Conservation (phyloP, 2,888 invertebrate species). For the Oligia strigilis region DNA sequence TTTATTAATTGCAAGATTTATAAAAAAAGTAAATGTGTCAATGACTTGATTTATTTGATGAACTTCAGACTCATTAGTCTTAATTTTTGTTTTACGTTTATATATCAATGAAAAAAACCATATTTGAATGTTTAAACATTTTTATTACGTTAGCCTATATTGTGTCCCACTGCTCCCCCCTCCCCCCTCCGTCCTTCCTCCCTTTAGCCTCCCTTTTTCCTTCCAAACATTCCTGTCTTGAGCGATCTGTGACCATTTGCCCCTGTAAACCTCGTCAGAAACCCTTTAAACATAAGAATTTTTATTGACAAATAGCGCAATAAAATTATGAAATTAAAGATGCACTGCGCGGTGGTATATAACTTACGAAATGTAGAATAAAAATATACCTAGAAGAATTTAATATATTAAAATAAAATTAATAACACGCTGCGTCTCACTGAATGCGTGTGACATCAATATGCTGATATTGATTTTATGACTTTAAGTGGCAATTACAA, state of each 20-base stretch:
- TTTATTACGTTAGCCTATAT: not conserved
- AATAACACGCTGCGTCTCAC: constrained; percentile 74
- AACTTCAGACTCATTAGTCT: not conserved
- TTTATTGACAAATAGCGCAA: constrained; percentile 53
- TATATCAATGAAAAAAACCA: not conserved
- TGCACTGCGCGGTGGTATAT: constrained; percentile 39
- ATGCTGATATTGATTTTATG: constrained; percentile 79
- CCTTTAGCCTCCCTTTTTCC: too few relatives aligned
- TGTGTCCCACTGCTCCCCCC: too few relatives aligned
- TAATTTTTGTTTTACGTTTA: not conserved
- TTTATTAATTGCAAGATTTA: constrained; percentile 56
- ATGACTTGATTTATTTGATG: constrained; percentile 17
- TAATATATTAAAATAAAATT: constrained; percentile 72
- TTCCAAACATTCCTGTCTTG: too few relatives aligned
- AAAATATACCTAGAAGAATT: constrained; percentile 39
- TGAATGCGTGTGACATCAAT: constrained; percentile 73
- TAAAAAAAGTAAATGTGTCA: constrained; percentile 22
- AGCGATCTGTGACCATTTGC: not conserved
- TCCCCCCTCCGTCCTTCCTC: too few relatives aligned
- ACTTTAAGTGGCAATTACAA: constrained; percentile 76
- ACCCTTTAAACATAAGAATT: constrained; percentile 27
- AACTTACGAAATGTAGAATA: constrained; percentile 38
- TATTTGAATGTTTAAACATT: not conserved
- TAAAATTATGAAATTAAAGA: constrained; percentile 58
- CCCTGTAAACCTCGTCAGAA: not conserved